Evolutionary conservation across 1,140 invertebrate genomes (phyloP), one percentile per base, ranked within the genome.

Genomic region (Penaeus indicus): DNA sequence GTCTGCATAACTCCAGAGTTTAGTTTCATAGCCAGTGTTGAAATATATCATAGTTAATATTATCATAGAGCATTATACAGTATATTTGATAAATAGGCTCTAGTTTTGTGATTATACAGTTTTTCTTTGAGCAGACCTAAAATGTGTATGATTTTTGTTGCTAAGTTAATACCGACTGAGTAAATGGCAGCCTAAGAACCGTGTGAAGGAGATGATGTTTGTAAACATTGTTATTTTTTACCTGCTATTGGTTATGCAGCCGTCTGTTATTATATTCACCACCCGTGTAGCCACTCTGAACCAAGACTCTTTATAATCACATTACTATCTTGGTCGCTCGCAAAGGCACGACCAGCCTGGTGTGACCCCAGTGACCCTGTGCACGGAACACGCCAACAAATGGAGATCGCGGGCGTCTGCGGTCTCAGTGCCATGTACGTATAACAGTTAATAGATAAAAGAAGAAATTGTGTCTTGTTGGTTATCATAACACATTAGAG

Each of bases 31-130:
- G 87, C 87, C 67, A 88, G 87, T 84, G 87, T 88, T 88, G 72
- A 88, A 83, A 84, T 88, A 88, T 88, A 88, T 84, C 87, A 84
- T 84, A 88, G 86, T 63, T 84, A 72, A 84, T 88, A 88, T 88
- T 88, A 88, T 77, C 69, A 84, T 88, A 88, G 81, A 84, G 82
- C 87, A 88, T 88, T 88, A 88, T 78, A 84, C 87, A 84, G 81
- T 88, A 88, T 88, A 88, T 88, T 88, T 88, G 87, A 88, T 88
- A 88, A 88, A 88, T 88, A 88, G 87, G 81, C 81, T 88, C 87
- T 88, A 88, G 87, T 83, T 88, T 88, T 88, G 87, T 88, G 87
- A 84, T 88, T 88, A 79, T 84, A 84, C 87, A 88, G 87, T 67
- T 84, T 88, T 72, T 86, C 75, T 86, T 86, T 86, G 84, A 86